Conservation (phyloP, 2,797 vertebrate species). For the Siniperca undulata region DNA sequence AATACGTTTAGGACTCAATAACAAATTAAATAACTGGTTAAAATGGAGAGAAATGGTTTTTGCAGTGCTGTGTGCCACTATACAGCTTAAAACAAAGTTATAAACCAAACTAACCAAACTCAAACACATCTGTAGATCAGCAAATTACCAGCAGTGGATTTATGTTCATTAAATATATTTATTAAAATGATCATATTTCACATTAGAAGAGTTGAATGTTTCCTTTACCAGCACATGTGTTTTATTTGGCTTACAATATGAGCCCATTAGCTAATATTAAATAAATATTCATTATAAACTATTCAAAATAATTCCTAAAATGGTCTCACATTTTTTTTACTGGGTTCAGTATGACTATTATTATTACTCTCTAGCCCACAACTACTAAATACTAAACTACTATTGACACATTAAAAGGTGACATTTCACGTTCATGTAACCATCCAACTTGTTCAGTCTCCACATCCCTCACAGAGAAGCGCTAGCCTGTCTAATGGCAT, state of each 20-base stretch:
- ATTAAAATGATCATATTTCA: background rate
- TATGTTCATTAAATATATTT: background rate
- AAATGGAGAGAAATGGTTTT: background rate
- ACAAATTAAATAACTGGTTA: background rate
- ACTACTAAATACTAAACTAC: conserved; percentile 4
- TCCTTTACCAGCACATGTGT: background rate
- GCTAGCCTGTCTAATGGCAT: conserved; percentile 57
- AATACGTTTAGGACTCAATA: background rate
- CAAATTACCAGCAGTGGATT: background rate
- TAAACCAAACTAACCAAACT: background rate
- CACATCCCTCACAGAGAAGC: conserved; percentile 36
- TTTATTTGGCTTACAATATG: background rate
- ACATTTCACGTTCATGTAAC: conserved; percentile 42
- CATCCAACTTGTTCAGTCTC: conserved; percentile 39
- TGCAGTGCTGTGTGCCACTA: background rate
- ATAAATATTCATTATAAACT: too few relatives aligned
- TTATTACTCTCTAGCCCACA: background rate
- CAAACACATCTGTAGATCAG: background rate
- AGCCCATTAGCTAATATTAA: background rate
- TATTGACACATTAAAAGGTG: conserved; percentile 41
- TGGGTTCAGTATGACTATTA: background rate
- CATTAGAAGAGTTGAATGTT: background rate
- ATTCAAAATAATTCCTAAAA: background rate
- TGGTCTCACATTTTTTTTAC: background rate
- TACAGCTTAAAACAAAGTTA: background rate